A percentile compares a stretch with the other conserved stretches of the same genome.
Evolutionary conservation across 1,140 invertebrate genomes (phyloP).

Genomic region (Leptinotarsa texana): DNA sequence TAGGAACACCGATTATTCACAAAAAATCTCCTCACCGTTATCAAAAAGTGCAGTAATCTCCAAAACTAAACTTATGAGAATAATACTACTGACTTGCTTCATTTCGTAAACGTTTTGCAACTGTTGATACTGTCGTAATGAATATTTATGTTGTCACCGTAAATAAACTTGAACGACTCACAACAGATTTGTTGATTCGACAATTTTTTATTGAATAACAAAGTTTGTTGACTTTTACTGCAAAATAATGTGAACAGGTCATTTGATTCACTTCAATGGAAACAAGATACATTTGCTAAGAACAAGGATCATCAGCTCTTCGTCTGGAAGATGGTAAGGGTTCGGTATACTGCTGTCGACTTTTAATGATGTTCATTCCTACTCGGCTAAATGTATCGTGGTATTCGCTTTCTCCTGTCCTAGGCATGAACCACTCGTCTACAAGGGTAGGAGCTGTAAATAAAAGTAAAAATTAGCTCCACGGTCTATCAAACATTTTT

Average conservation of each 20-base stretch:
- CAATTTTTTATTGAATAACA: not conserved
- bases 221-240: not conserved
- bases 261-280: not conserved
- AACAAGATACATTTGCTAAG: conserved; percentile 5
- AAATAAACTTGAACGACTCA: too few species aligned
- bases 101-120: not conserved
- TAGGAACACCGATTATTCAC: too few species aligned
- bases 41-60: not conserved
- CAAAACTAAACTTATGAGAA: not conserved
- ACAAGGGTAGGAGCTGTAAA: conserved; percentile 36
- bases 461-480: not conserved
- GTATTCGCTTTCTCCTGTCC: conserved; percentile 63
- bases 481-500: too few species aligned
- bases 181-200: too few species aligned
- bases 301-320: conserved; percentile 41
- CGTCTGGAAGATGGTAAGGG: conserved; percentile 63
- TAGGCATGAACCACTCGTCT: conserved; percentile 57
- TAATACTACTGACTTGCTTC: not conserved
- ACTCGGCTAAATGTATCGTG: conserved; percentile 63
- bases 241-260: not conserved
- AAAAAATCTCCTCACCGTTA: not conserved
- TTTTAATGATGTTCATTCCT: conserved; percentile 62
- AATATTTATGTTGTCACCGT: too few species aligned
- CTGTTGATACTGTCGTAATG: too few species aligned
- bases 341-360: conserved; percentile 63